Evolutionary conservation across 2,797 vertebrate genomes (phyloP).

Genomic region (Amblyraja radiata): DNA sequence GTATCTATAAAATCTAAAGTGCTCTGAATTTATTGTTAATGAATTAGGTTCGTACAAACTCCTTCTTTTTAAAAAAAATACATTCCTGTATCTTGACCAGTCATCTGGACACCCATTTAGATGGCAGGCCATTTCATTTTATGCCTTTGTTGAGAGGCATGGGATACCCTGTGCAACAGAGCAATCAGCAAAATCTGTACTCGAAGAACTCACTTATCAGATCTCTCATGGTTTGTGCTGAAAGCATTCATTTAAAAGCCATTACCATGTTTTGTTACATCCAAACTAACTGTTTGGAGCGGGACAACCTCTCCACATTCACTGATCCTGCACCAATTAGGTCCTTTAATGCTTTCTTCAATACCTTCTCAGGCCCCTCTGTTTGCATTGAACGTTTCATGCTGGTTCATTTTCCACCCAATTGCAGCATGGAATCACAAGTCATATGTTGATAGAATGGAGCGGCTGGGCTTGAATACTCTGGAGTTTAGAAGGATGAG

Average conservation of each 20-base stretch:
- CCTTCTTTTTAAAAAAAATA: background rate
- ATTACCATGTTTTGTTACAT: background rate
- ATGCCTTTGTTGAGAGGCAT: background rate
- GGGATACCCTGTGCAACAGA: background rate
- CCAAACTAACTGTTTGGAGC: background rate
- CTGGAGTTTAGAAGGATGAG: too few relatives aligned
- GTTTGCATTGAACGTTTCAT: background rate
- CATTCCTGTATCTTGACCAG: background rate
- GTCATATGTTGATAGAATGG: too few relatives aligned
- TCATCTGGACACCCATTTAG: background rate
- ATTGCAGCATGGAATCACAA: too few relatives aligned
- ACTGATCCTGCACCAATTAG: background rate
- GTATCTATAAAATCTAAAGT: too few relatives aligned
- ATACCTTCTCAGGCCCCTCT: background rate
- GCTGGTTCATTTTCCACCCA: background rate
- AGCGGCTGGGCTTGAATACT: too few relatives aligned
- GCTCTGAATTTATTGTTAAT: too few relatives aligned
- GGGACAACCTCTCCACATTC: background rate
- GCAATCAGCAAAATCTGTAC: background rate
- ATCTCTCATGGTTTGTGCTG: background rate
- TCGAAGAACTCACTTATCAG: slow-evolving; percentile 3
- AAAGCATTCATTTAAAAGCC: slow-evolving; percentile 9
- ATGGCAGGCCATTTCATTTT: background rate
- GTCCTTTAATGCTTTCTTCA: background rate
- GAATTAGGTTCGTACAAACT: too few relatives aligned